These are phyloP conservation scores for Hirtodrosophila confusa DNA, from an alignment of 2,888 invertebrate species.

Conservation along the genomic window DNA sequence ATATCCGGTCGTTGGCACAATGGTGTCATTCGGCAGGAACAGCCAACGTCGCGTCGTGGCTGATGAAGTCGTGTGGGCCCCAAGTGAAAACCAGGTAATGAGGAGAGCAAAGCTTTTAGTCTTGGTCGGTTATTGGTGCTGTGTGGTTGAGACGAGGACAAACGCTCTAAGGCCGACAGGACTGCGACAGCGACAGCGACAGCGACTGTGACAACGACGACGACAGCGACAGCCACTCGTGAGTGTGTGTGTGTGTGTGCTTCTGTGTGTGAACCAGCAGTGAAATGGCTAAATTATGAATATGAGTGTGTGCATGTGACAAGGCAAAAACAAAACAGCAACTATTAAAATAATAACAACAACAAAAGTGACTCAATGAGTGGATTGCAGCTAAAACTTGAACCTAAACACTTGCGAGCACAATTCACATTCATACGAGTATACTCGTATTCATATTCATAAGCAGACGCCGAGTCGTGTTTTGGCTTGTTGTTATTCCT, in stretches of 20 bases:
- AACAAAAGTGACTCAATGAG: slow-evolving; percentile 20
- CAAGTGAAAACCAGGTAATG: slow-evolving; percentile 80
- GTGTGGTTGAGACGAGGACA: slow-evolving; percentile 80
- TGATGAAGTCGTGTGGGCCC: slow-evolving; percentile 31
- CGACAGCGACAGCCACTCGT: slow-evolving; percentile 3
- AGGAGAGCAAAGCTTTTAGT: slow-evolving; percentile 83
- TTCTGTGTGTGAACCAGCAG: slow-evolving; percentile 47
- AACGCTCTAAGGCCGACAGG: slow-evolving; percentile 52
- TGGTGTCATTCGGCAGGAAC: slow-evolving; percentile 38
- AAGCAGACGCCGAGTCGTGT: neutral
- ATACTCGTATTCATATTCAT: slow-evolving; percentile 40
- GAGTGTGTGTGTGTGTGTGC: slow-evolving; percentile 15
- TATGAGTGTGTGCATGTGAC: slow-evolving; percentile 24
- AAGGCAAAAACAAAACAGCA: slow-evolving; percentile 41
- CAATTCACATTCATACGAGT: slow-evolving; percentile 12
- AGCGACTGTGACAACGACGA: slow-evolving; percentile 21
- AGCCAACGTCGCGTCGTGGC: slow-evolving; percentile 14
- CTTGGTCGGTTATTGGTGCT: slow-evolving; percentile 82
- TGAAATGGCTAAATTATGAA: slow-evolving; percentile 47
- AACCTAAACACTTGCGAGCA: slow-evolving; percentile 7
- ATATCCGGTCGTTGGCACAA: slow-evolving; percentile 54
- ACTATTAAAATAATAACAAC: slow-evolving; percentile 8
- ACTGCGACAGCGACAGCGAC: slow-evolving; percentile 23
- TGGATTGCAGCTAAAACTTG: slow-evolving; percentile 32
- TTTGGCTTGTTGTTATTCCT: neutral